These are phyloP conservation scores for Caerostris extrusa DNA, from an alignment of 1,140 invertebrate genomes.

Conservation along the genomic window DNA sequence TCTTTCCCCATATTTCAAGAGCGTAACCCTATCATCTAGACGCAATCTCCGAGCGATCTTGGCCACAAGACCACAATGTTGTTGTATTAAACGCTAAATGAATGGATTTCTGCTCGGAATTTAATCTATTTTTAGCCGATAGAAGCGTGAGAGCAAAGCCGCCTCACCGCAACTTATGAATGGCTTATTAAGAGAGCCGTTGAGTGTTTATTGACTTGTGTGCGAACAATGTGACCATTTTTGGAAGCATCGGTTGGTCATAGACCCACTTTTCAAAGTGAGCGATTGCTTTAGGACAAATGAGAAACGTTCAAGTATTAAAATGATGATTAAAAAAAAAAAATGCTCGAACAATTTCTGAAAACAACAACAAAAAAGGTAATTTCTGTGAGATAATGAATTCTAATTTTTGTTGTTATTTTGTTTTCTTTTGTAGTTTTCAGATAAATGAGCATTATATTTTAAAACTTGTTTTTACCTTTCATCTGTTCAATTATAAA, in stretches of 20 bases:
- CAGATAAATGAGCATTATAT: no score
- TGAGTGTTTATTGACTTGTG: conserved; percentile 33
- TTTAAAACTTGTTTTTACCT: no score
- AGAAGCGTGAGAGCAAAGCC: neutral
- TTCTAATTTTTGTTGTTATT: no score
- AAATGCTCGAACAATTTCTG: no score
- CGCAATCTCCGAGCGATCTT: neutral
- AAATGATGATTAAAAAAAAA: no score
- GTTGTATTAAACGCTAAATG: neutral
- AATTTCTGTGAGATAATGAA: no score
- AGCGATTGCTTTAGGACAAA: neutral
- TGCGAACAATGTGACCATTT: conserved; percentile 1
- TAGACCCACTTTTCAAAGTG: neutral
- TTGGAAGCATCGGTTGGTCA: neutral
- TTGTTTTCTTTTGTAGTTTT: no score
- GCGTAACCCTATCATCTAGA: neutral
- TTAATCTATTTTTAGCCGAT: neutral
- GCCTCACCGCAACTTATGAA: neutral
- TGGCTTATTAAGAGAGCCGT: conserved; percentile 37
- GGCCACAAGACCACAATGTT: neutral
- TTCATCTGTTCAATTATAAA: no score
- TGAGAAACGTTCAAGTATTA: no score
- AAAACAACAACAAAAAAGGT: no score
- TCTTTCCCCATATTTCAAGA: no score
- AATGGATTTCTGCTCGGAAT: conserved; percentile 2